Percentiles rank a stretch among this genome's conserved stretches.
Conservation (phyloP, 2,797 vertebrate genomes). For the Babyrousa celebensis region DNA sequence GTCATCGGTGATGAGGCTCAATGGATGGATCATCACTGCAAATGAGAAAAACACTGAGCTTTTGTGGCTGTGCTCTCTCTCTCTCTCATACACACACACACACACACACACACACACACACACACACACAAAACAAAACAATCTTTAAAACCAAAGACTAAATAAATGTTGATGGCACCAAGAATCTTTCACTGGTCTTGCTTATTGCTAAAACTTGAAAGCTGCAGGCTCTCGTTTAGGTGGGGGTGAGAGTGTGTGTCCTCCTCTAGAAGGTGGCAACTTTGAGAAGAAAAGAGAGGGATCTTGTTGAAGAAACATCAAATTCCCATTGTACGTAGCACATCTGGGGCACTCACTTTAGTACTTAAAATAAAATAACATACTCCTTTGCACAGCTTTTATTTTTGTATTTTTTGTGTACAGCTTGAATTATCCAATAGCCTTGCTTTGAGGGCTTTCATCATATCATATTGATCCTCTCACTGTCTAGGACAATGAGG, state of each 20-base stretch:
- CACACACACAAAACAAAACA: neutral
- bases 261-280: neutral
- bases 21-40: neutral
- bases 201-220: conserved; percentile 26
- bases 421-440: neutral
- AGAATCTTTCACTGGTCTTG: neutral
- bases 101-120: neutral
- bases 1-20: neutral
- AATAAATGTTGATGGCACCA: neutral
- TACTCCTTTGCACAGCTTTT: neutral
- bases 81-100: neutral
- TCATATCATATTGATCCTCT: neutral
- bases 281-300: neutral
- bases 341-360: conserved; percentile 40
- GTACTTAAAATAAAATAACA: conserved; percentile 56
- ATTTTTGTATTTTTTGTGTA: conserved; percentile 25
- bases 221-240: neutral
- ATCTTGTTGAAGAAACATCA: neutral
- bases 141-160: neutral
- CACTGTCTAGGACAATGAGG: neutral
- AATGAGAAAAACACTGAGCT: conserved; percentile 58
- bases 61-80: neutral
- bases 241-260: neutral
- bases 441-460: conserved; percentile 28
- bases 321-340: neutral